A percentile compares a stretch with the other conserved stretches of the same genome.
These are phyloP conservation scores for Talpa occidentalis DNA, from an alignment of 2,113 vertebrate genomes.

Conservation along the genomic window DNA sequence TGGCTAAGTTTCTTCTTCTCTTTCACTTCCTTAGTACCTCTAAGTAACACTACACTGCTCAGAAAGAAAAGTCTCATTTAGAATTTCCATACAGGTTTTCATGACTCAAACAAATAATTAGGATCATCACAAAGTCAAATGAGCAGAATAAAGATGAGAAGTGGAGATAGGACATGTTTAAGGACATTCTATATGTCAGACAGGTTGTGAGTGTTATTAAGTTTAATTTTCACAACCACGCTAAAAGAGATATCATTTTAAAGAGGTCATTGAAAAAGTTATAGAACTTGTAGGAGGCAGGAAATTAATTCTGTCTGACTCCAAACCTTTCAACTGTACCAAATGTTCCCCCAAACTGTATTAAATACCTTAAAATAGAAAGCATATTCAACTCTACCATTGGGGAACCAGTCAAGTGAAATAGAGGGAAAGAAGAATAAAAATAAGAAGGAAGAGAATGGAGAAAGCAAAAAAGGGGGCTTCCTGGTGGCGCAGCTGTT, in stretches of 20 bases:
- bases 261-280: neutral
- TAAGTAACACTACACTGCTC: neutral
- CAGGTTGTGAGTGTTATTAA: neutral
- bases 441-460: neutral
- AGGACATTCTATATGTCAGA: neutral
- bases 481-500: no score
- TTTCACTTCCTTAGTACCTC: neutral
- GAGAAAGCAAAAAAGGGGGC: neutral
- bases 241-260: neutral
- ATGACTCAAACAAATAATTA: neutral
- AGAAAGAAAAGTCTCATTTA: neutral
- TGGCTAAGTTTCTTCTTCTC: neutral
- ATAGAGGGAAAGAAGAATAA: neutral
- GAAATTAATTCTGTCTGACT: neutral
- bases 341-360: neutral
- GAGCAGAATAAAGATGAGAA: neutral
- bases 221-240: constrained; percentile 26
- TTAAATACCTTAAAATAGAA: neutral
- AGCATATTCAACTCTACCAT: neutral
- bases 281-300: neutral
- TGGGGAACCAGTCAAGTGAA: neutral
- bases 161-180: neutral
- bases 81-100: neutral
- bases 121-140: neutral
- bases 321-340: neutral